Evolutionary conservation across 2,113 vertebrate genomes (phyloP), one percentile per base, ranked within the genome.

Genomic region (Pyrgilauda ruficollis): DNA sequence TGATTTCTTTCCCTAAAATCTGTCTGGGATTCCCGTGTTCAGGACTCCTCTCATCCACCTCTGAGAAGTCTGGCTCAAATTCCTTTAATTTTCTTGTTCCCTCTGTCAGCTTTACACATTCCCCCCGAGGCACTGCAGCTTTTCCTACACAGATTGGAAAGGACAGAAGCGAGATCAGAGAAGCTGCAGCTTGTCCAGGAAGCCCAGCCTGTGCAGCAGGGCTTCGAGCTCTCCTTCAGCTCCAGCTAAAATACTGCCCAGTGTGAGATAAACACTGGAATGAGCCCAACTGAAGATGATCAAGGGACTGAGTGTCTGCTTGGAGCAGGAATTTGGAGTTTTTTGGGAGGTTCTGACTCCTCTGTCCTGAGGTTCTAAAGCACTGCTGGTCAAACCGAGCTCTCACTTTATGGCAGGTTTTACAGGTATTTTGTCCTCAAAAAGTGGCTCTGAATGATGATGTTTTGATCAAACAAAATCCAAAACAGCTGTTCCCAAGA

Each of bases 111-210:
- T 93, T 59, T 90, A 77, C 72, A 39, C 83, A 81, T 35, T n/a
- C 72, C 33, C 88, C 95, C 83, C 7, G n/a, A 92, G 90, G 91
- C 94, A 21, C 17, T 61, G 92, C 83, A 95, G 93, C 55, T 80
- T 86, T 63, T 5, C 49, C 86, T 20, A 43, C 31, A 24, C 53
- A 47, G 82, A 94, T 93, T 81, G 61, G 35, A 84, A 46, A 67
- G 44, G 95, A 95, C 93, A 93, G 78, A n/a, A 93, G 30, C 11
- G 84, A 93, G 84, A 11, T 1, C 69, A 66, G 82, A 91, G 72
- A 91, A 96, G 70, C 82, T 90, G 95, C 74, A 69, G 70, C 81
- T 82, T 79, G 87, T 84, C 76, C 41, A 70, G 47, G 43, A 85
- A 76, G n/a, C 31, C n/a, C 73, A 49, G 23, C 22, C 26, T 30